Evolutionary conservation across 1,140 invertebrate species (phyloP).

Genomic region (Procambarus clarkii): DNA sequence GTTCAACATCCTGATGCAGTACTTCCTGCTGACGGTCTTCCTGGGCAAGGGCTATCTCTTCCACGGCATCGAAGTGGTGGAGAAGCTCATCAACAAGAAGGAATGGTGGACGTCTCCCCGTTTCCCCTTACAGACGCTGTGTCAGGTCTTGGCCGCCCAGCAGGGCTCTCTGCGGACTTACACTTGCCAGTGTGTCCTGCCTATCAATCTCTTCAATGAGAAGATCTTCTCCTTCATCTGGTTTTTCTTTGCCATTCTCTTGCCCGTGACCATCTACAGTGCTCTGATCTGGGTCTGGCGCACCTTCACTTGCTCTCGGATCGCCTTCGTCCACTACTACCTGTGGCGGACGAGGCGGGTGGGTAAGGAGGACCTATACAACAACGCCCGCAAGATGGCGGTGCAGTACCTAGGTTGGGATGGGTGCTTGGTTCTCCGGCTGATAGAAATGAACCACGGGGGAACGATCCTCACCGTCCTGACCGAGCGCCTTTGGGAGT

Average conservation of each 20-base stretch:
- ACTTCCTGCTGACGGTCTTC: slow-evolving; percentile 76
- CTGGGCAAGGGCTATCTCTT: slow-evolving; percentile 75
- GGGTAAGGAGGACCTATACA: slow-evolving; percentile 74
- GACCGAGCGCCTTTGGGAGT: slow-evolving; percentile 71
- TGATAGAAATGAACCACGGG: slow-evolving; percentile 77
- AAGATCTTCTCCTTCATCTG: slow-evolving; percentile 78
- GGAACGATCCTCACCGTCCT: slow-evolving; percentile 75
- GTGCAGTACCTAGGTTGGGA: slow-evolving; percentile 76
- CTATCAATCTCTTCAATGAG: slow-evolving; percentile 80
- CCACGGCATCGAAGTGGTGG: slow-evolving; percentile 75
- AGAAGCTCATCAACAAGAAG: slow-evolving; percentile 72
- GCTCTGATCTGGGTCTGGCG: slow-evolving; percentile 76
- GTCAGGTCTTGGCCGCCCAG: slow-evolving; percentile 75
- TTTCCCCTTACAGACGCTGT: slow-evolving; percentile 76
- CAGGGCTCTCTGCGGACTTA: slow-evolving; percentile 76
- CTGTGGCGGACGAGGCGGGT: slow-evolving; percentile 75
- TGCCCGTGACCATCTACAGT: slow-evolving; percentile 75
- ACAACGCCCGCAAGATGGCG: slow-evolving; percentile 75
- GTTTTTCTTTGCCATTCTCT: slow-evolving; percentile 76
- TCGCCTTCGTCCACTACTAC: slow-evolving; percentile 75
- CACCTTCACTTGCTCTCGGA: slow-evolving; percentile 74
- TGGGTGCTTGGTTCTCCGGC: slow-evolving; percentile 76
- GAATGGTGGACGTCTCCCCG: slow-evolving; percentile 76
- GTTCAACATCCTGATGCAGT: slow-evolving; percentile 76
- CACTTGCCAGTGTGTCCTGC: slow-evolving; percentile 78